Conservation (phyloP, 2,797 vertebrate species). For the Pseudotriccus pelzelni region DNA sequence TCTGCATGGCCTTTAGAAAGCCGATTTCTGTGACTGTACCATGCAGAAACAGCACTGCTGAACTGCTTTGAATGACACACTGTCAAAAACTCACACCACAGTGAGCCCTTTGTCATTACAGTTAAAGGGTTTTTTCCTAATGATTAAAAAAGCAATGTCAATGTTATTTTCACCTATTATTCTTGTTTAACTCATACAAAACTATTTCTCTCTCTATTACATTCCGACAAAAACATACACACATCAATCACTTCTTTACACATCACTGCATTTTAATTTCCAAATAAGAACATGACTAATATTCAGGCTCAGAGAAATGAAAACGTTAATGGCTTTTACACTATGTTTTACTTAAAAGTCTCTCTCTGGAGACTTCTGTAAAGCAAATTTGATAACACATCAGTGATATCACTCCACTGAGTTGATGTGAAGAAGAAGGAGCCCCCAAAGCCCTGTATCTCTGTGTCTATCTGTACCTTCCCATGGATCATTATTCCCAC, state of each 20-base stretch:
- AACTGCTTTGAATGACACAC: not conserved
- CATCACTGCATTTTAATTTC: slow-evolving; percentile 33
- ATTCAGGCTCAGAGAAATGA: not conserved
- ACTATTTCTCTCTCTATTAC: not conserved
- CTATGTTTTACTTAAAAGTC: not conserved
- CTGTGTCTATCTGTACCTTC: not conserved
- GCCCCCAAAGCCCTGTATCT: not conserved
- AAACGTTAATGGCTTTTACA: not conserved
- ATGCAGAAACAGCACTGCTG: slow-evolving; percentile 9
- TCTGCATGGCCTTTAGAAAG: slow-evolving; percentile 46
- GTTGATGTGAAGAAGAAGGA: not conserved
- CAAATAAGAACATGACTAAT: slow-evolving; percentile 26
- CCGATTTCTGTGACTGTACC: not conserved
- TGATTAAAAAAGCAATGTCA: not conserved
- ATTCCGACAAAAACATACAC: not conserved
- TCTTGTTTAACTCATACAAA: not conserved
- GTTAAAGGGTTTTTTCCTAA: not conserved
- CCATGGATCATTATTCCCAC: not conserved
- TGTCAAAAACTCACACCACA: slow-evolving; percentile 1
- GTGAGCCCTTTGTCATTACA: not conserved
- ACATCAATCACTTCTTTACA: slow-evolving; percentile 40
- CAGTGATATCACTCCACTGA: not conserved
- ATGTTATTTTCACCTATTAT: not conserved
- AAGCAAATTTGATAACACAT: not conserved
- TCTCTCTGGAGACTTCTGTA: not conserved